Base-by-base conservation (phyloP, 2,113 vertebrate genomes). In the Corythornis cristatus region DNA sequence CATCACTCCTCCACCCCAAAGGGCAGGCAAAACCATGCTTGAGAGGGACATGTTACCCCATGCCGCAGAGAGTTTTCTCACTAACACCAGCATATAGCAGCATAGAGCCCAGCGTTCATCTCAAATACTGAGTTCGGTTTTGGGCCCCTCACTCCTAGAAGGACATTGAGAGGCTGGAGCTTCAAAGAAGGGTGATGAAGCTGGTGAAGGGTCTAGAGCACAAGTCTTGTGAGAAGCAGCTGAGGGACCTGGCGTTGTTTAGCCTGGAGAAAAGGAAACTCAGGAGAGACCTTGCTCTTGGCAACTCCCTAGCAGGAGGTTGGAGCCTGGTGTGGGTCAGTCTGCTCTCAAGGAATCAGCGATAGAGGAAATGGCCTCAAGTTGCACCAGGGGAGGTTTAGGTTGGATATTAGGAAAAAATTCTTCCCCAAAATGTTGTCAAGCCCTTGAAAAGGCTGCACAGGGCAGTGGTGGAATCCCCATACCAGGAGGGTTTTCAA, bases 1-100 rank as follows among this genome's bases (percentile, higher is more conserved):
- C 17, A 19, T 12, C 31, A 8, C 66, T n/a, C 33, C 73, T 45
- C 46, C 56, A 54, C 18, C 26, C 43, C 50, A 29, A 74, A 43
- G 33, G 42, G n/a, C 0, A 0, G 18, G 33, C 43, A 71, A 45
- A 61, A 37, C 64, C 5, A 2, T 8, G 33, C 65, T 65, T 1
- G 3, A 51, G 58, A 26, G 13, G 53, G 9, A 31, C 35, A 54
- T 1, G 0, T 54, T 18, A 19, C 19, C 26, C 31, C 11, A 5
- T 8, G 0, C 13, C n/a, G 16, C 46, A 45, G 68, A 78, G 43
- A 21, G 42, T 31, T 33, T 76, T 86, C 22, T 16, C 12, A 35
- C 19, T 29, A 26, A 29, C 0, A 2, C 33, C 33, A 78, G 28
- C 11, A 1, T 3, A 31, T 33, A 21, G n/a, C 57, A 33, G 28